Base-by-base conservation (phyloP, 2,888 invertebrate genomes). In the Archaeoteleia sp. region DNA sequence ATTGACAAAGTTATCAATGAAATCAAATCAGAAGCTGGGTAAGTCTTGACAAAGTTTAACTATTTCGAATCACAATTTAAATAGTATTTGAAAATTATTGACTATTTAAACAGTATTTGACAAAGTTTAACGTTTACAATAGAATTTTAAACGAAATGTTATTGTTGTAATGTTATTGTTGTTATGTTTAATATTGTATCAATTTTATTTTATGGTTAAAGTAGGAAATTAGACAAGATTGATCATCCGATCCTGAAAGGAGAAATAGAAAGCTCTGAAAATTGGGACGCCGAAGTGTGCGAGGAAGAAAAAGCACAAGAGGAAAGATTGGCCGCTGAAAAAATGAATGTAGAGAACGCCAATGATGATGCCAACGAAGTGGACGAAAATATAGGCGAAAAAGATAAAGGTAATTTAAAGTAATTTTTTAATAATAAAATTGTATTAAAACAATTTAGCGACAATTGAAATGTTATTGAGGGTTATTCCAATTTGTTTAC, bases 311-410 rank as follows among this genome's bases (percentile, higher is more conserved):
- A 78, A 68, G 82, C 85, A 46, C 71, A 74, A 5, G 79, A 82
- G 12, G 83, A 86, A 40, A 46, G 72, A 8, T 57, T 65, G 13
- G 57, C 68, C 1, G 86, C 86, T 75, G 81, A 71, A 37, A 85
- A 87, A 10, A 67, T 70, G 27, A 85, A 87, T 29, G 85, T 81
- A 55, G 82, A 80, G 32, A 73, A 74, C 20, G n/a, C n/a, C n/a
- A n/a, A n/a, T n/a, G 76, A 78, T 45, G 68, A 76, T 13, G 32
- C 45, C 8, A 69, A 78, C n/a, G 87, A 87, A 80, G 78, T 70
- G 40, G 85, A 87, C 7, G 63, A 81, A 54, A 81, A 79, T 48
- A 85, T 86, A 7, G 43, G 79, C n/a, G 79, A 60, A n/a, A 78
- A 73, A 46, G 78, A 79, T 29, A 75, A 72, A 63, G 69, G 74